phyloP scores from a whole-genome alignment of 2,888 invertebrate species.

The Thereva unica region DNA sequence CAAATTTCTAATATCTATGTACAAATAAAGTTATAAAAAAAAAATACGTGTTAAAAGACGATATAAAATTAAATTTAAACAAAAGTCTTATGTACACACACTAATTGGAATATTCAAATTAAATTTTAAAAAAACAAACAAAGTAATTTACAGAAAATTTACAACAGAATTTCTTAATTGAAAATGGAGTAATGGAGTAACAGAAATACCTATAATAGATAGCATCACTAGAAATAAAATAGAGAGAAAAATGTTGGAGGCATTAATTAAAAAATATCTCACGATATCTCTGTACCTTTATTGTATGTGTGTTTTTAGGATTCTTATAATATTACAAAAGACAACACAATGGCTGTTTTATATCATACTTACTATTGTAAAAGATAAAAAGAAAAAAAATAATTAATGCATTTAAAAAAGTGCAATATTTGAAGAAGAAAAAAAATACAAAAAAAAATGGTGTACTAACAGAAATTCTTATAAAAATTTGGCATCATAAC shows the following conservation, averaged over 20 bases:
- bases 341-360: constrained; percentile 43
- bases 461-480: constrained; percentile 16
- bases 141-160: neutral
- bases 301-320: constrained; percentile 39
- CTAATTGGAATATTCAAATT: constrained; percentile 16
- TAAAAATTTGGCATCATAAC: constrained; percentile 30
- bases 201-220: constrained; percentile 4
- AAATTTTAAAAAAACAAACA: constrained; percentile 1
- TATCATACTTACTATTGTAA: constrained; percentile 36
- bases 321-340: constrained; percentile 35
- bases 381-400: constrained; percentile 8
- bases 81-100: constrained; percentile 16
- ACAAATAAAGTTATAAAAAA: constrained; percentile 1
- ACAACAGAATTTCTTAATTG: constrained; percentile 6
- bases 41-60: too few relatives aligned
- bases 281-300: constrained; percentile 41
- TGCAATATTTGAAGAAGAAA: constrained; percentile 22
- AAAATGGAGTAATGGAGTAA: constrained; percentile 4
- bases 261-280: constrained; percentile 14
- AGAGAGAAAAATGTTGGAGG: neutral
- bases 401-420: constrained; percentile 13
- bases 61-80: neutral
- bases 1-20: constrained; percentile 29
- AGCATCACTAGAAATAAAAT: constrained; percentile 9
- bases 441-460: constrained; percentile 19